These are phyloP conservation scores for Choristoneura fumiferana DNA, from an alignment of 1,140 invertebrate species.

Conservation along the genomic window DNA sequence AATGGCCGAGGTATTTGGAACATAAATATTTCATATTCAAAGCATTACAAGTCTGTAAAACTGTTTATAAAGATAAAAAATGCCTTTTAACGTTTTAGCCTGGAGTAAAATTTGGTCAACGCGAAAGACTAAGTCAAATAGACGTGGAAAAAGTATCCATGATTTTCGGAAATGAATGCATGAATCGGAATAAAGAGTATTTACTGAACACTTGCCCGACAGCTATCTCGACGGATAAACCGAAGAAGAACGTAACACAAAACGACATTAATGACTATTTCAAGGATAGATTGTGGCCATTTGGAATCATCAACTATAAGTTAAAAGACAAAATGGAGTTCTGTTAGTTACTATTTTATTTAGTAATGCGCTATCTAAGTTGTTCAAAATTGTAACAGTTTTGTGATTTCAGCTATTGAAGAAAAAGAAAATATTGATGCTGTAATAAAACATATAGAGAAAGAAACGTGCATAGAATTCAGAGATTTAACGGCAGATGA, in stretches of 20 bases:
- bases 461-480: constrained; percentile 65
- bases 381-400: neutral
- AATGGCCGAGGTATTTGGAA: constrained; percentile 77
- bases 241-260: constrained; percentile 26
- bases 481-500: constrained; percentile 34
- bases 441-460: constrained; percentile 61
- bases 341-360: constrained; percentile 42
- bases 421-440: constrained; percentile 66
- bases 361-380: neutral
- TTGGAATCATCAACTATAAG: constrained; percentile 55
- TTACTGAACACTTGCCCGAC: constrained; percentile 61
- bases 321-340: constrained; percentile 56
- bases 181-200: constrained; percentile 55
- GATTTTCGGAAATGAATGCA: constrained; percentile 53
- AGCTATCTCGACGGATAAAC: constrained; percentile 35
- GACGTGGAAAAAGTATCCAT: constrained; percentile 57
- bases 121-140: constrained; percentile 53
- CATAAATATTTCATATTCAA: too few species aligned
- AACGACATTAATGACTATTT: constrained; percentile 56
- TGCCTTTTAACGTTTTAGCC: constrained; percentile 25
- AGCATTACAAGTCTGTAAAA: too few species aligned
- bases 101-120: constrained; percentile 55
- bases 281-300: constrained; percentile 56
- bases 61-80: too few species aligned
- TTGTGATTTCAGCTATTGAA: constrained; percentile 49